Evolutionary conservation across 1,140 invertebrate genomes (phyloP), one percentile per base, ranked within the genome.

Genomic region (Papilio xuthus): DNA sequence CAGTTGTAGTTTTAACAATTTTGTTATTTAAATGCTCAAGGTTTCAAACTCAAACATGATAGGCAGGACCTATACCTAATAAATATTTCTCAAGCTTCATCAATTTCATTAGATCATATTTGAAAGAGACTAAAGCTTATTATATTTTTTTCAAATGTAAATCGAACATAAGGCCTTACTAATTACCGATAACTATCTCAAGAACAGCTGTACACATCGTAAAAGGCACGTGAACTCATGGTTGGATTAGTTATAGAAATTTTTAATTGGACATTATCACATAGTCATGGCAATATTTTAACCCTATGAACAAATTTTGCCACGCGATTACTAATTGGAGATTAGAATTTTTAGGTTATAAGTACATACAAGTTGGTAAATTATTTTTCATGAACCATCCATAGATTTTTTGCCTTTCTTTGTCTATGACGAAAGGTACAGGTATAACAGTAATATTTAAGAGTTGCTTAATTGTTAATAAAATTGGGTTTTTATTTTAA

Each of bases 211-310:
- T 63, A 23, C 53, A n/a, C 20, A 13, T 63, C 10, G 56, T 26
- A 23, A 60, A 26, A 26, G 12, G 23, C 10, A 28, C 23, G 23
- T 63, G 56, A 12, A 20, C 56, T 28, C 26, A 26, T 13, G 23
- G 56, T 63, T 63, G 56, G 56, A 63, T 63, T 63, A 56, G n/a
- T 56, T n/a, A 63, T 12, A 63, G 56, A 63, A 26, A 63, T 28
- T 12, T n/a, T 12, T 63, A 63, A 63, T 63, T 63, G 12, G 23
- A 63, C 56, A 63, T 13, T 63, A 63, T 63, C 9, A 63, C 56
- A 63, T 28, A 26, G 20, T 63, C 4, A 63, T 13, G 10, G 9
- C 28, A 26, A 26, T 63, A 12, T 63, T 26, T 28, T 26, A 63
- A 63, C 23, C 23, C 23, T 63, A 63, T 15, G 23, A 26, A 63